Percentiles rank a stretch among this genome's conserved stretches.
Evolutionary conservation across 2,888 invertebrate genomes (phyloP).

Genomic region (Chironomus riparius): DNA sequence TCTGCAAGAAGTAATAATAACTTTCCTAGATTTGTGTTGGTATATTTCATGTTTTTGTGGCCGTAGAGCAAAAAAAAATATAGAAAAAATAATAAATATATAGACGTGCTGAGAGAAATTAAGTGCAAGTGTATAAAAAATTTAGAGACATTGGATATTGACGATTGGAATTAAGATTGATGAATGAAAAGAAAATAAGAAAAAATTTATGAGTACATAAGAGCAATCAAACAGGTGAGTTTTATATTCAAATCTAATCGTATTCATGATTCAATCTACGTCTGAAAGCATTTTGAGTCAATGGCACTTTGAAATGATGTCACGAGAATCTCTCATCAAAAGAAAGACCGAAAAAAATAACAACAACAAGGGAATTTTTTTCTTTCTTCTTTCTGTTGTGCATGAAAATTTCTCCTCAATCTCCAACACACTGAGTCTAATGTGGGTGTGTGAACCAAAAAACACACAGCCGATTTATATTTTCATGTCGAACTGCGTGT

Average conservation of each 20-base stretch:
- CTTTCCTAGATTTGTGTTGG: slow-evolving; percentile 14
- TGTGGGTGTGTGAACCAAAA: slow-evolving; percentile 1
- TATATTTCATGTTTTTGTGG: background rate
- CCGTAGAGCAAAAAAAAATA: background rate
- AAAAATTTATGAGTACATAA: background rate
- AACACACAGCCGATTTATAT: too few species aligned
- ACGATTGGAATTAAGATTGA: background rate
- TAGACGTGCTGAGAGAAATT: too few species aligned
- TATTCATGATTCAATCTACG: too few species aligned
- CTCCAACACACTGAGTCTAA: too few species aligned
- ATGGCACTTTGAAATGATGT: slow-evolving; percentile 6
- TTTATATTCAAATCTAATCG: background rate
- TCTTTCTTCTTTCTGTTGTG: background rate
- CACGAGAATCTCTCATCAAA: background rate
- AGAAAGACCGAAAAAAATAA: background rate
- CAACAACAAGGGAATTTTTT: too few species aligned
- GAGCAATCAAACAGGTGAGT: slow-evolving; percentile 1
- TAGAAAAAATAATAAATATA: background rate
- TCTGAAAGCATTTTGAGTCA: background rate
- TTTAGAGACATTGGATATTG: background rate
- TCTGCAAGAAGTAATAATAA: slow-evolving; percentile 12
- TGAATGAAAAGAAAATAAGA: background rate
- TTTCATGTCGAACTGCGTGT: background rate
- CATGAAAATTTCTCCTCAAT: background rate
- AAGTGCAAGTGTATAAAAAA: too few species aligned